Conservation (phyloP, 1,140 invertebrate species). For the Brachionus rubens region DNA sequence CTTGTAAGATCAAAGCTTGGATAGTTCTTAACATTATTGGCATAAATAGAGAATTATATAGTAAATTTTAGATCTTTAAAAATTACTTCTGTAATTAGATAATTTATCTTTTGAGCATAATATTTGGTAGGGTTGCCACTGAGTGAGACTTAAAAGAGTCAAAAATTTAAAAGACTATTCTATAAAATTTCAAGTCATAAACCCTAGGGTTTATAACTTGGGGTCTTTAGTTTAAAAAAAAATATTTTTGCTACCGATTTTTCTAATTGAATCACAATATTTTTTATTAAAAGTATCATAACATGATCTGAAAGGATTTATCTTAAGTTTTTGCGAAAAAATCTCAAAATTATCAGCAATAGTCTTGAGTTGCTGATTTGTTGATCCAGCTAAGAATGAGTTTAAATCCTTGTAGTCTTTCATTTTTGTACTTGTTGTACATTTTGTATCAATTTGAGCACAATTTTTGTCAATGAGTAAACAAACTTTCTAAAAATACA, state of each 20-base stretch:
- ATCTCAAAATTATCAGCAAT: not conserved
- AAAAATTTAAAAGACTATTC: no score
- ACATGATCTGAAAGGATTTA: not conserved
- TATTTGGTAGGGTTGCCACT: no score
- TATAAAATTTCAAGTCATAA: no score
- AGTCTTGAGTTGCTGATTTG: not conserved
- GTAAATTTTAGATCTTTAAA: not conserved
- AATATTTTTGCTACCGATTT: not conserved
- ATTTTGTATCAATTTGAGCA: not conserved
- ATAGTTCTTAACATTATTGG: not conserved
- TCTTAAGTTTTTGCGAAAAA: not conserved
- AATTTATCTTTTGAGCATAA: not conserved
- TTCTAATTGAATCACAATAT: not conserved
- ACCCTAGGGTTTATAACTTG: no score
- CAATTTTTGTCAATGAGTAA: not conserved
- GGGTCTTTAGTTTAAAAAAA: no score
- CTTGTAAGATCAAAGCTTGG: not conserved
- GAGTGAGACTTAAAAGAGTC: no score
- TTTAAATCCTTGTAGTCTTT: slow-evolving; percentile 13
- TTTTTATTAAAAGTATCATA: not conserved
- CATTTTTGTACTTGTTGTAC: not conserved
- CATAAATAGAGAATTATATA: not conserved
- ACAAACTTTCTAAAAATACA: not conserved
- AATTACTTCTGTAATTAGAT: not conserved
- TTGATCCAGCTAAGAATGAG: not conserved